Percentiles rank a stretch among this genome's conserved stretches.
These are phyloP conservation scores for Caradrina kadenii DNA, from an alignment of 2,888 invertebrate genomes.

Conservation along the genomic window DNA sequence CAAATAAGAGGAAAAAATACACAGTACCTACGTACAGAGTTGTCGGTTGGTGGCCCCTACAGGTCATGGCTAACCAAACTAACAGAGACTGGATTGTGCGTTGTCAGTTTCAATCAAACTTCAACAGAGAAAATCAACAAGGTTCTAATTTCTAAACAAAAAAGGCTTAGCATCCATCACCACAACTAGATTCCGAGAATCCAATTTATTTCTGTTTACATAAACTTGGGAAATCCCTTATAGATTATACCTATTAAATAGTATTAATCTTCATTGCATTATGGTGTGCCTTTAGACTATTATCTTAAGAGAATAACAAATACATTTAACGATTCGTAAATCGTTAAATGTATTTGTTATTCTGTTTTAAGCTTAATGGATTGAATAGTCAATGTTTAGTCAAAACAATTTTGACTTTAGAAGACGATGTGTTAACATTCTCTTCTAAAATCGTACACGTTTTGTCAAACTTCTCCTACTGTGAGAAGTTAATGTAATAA, in stretches of 20 bases:
- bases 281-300: background rate
- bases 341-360: constrained; percentile 5
- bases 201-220: constrained; percentile 20
- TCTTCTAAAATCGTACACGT: too few species aligned
- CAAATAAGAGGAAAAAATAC: background rate
- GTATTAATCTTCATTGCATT: background rate
- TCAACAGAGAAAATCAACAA: constrained; percentile 1
- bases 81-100: constrained; percentile 1
- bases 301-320: too few species aligned
- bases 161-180: constrained; percentile 2
- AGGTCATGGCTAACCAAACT: constrained; percentile 9
- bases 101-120: constrained; percentile 37
- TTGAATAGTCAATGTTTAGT: background rate
- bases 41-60: background rate
- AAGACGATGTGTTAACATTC: too few species aligned
- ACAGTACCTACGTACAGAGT: background rate
- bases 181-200: constrained; percentile 1
- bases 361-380: constrained; percentile 10
- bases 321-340: too few species aligned
- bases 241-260: too few species aligned
- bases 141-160: constrained; percentile 4
- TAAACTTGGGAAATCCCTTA: background rate
- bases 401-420: too few species aligned
- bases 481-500: too few species aligned
- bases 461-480: too few species aligned